Evolutionary conservation across 2,113 vertebrate genomes (phyloP).

Genomic region (Cheirogaleus medius): DNA sequence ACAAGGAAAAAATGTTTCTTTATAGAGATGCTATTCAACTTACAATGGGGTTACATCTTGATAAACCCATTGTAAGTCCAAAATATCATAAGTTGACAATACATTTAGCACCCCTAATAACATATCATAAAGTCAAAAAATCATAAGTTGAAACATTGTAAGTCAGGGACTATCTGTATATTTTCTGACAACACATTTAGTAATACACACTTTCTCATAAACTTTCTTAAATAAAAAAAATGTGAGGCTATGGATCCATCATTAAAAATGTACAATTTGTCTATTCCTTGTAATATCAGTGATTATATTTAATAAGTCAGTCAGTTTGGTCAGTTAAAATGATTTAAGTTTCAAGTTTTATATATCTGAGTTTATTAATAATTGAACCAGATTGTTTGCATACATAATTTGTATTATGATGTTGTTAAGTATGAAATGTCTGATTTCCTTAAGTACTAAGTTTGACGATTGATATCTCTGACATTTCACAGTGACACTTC

Average conservation of each 20-base stretch:
- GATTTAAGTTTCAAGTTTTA: neutral
- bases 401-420: neutral
- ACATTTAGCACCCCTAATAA: neutral
- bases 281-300: neutral
- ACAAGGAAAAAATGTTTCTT: neutral
- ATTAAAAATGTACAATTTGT: neutral
- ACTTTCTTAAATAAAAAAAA: constrained; percentile 21
- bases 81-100: neutral
- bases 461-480: too few species aligned
- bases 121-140: neutral
- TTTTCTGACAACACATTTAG: neutral
- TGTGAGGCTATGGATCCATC: neutral
- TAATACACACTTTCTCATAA: neutral
- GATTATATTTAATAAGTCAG: neutral
- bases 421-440: too few species aligned
- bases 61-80: neutral
- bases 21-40: neutral
- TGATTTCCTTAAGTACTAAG: too few species aligned
- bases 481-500: too few species aligned
- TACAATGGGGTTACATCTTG: neutral
- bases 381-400: neutral
- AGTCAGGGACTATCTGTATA: neutral
- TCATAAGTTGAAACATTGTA: neutral
- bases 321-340: neutral
- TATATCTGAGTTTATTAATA: neutral